phyloP scores from a whole-genome alignment of 2,888 invertebrate species.

The Hololepta plana region DNA sequence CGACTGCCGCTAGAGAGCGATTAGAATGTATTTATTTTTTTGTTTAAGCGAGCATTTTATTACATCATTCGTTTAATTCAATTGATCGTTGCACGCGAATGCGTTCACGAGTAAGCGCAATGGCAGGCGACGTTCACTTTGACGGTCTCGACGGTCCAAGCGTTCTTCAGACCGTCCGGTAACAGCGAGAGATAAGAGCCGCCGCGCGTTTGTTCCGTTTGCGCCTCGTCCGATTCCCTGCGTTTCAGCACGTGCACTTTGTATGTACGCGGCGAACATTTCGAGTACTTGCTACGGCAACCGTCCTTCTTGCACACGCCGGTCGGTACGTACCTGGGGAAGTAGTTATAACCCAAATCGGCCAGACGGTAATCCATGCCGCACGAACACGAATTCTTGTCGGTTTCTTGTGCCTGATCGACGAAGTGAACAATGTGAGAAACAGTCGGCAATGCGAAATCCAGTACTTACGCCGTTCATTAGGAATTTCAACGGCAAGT shows the following conservation, averaged over 20 bases:
- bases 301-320: constrained; percentile 18
- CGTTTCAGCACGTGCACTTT: constrained; percentile 20
- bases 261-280: constrained; percentile 19
- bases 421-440: too few species aligned
- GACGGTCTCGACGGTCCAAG: constrained; percentile 20
- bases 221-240: constrained; percentile 9
- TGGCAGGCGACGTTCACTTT: constrained; percentile 24
- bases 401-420: too few species aligned
- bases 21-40: too few species aligned
- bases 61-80: too few species aligned
- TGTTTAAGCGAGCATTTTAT: too few species aligned
- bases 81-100: too few species aligned
- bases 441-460: too few species aligned
- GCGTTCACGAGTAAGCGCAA: too few species aligned
- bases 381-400: constrained; percentile 8
- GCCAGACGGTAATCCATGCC: constrained; percentile 1
- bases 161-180: constrained; percentile 18
- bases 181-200: constrained; percentile 11
- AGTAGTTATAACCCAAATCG: constrained; percentile 7
- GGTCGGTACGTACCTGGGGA: constrained; percentile 18
- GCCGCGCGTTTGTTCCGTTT: constrained; percentile 11
- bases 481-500: too few species aligned
- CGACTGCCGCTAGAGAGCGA: too few species aligned
- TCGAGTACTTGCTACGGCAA: constrained; percentile 15
- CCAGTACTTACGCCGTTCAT: too few species aligned